Base-by-base conservation (phyloP, 2,113 vertebrate genomes). In the Leptosomus discolor region DNA sequence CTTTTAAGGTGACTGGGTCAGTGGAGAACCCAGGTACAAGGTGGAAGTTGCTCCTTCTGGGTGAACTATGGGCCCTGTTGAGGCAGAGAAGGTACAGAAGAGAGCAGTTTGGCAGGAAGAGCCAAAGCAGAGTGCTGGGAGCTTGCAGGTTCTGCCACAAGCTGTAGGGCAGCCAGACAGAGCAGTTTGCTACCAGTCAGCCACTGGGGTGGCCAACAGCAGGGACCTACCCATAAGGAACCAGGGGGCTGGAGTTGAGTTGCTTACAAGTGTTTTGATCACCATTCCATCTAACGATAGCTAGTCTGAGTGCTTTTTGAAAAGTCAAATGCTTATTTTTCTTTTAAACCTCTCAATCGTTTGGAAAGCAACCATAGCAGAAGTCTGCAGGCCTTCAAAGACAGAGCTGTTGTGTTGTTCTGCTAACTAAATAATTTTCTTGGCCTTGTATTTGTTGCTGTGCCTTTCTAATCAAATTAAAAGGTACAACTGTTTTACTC, bases 401-500 rank as follows among this genome's bases (percentile, higher is more conserved):
- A 63, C 5, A 37, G 37, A 67, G 34, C 23, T 75, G 32, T 39
- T 69, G 65, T 60, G 58, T 37, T 57, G 34, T 61, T 34, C 48
- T 58, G 54, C 22, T 46, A 75, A 74, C 19, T 26, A 65, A 86
- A 70, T 15, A 8, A n/a, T 61, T 67, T 87, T 34, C 34, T 83
- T 2, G 0, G 51, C 64, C 19, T 80, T 41, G 12, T 22, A n/a
- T 69, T 83, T 54, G 32, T 43, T 70, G 61, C 24, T 65, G 15
- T 50, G 22, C 14, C 68, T 80, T 58, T 88, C 68, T 61, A 53
- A 79, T 53, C 0, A 29, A 75, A 56, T 41, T 39, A 90, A 87
- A 92, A 80, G 24, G 24, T 37, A 27, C 18, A 58, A 23, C 24
- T 67, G 15, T 3, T 57, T 26, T 92, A 99, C 99, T 99, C 93